Evolutionary conservation across 2,888 invertebrate species (phyloP), one percentile per base, ranked within the genome.

Genomic region (Lamproptera curius): DNA sequence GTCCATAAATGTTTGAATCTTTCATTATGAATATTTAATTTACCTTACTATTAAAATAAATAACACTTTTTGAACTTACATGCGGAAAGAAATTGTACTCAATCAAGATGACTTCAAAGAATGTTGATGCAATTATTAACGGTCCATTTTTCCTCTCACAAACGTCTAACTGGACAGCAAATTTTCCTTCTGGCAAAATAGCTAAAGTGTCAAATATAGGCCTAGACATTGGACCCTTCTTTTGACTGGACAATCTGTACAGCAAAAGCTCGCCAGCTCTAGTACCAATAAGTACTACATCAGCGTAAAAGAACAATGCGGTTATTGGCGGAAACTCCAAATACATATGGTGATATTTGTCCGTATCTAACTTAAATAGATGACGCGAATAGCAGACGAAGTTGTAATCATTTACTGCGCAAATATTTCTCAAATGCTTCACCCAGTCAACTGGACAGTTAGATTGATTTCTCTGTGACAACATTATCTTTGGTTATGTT

Each of bases 311-410:
- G 57, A 81, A 84, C 45, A 82, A 52, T 0, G 84, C 75, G 6
- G 80, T 79, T 42, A 85, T 75, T 0, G 70, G 66, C 13, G 77
- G 78, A 53, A 83, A 83, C 35, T 85, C 83, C 43, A 83, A 57
- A 55, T 83, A 85, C 38, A 82, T 58, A 61, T 79, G 80, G 28
- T 66, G 59, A 26, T 73, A 71, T 34, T 67, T 63, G 15, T 80
- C 75, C 0, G 79, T 80, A 59, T 81, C 76, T 23, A 85, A 74
- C 63, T 76, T 75, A 23, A 85, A 81, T 41, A 85, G 50, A 54
- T 76, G 74, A 16, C 79, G 56, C 0, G 85, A 85, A 50, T 81
- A 84, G 51, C 76, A 82, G 1, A 85, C 70, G 54, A 71, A 83
- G 44, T 84, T 84, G 33, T 55, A 70, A 20, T 76, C 68, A 37